phyloP scores from a whole-genome alignment of 1,140 invertebrate species.

The Meloidogyne floridensis region DNA sequence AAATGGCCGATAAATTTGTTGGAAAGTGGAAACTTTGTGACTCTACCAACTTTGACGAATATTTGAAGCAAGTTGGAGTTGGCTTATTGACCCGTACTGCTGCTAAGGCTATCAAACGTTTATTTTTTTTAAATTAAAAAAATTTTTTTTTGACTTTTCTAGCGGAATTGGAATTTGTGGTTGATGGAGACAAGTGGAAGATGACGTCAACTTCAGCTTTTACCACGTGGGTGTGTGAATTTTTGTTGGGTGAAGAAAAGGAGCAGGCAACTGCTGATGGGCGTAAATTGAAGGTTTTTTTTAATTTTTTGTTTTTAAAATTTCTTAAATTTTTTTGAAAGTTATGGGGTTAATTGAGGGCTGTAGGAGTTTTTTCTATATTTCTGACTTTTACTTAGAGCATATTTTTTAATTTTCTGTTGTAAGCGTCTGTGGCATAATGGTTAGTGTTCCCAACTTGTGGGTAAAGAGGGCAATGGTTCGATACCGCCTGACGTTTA shows the following conservation, averaged over 20 bases:
- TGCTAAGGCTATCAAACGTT: slow-evolving; percentile 7
- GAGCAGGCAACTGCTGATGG: slow-evolving; percentile 37
- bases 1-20: slow-evolving; percentile 33
- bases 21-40: slow-evolving; percentile 38
- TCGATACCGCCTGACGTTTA: too few species aligned
- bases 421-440: too few species aligned
- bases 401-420: too few species aligned
- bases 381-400: too few species aligned
- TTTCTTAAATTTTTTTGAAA: too few species aligned
- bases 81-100: slow-evolving; percentile 35
- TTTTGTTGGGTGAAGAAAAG: slow-evolving; percentile 38
- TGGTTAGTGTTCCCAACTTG: too few species aligned
- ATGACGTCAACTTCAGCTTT: slow-evolving; percentile 38
- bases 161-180: slow-evolving; percentile 23
- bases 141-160: not conserved
- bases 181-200: slow-evolving; percentile 42
- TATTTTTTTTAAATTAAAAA: not conserved
- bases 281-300: slow-evolving; percentile 32
- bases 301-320: too few species aligned
- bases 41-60: slow-evolving; percentile 38
- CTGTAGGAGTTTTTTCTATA: too few species aligned
- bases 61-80: slow-evolving; percentile 39
- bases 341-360: too few species aligned
- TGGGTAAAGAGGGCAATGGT: too few species aligned
- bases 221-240: slow-evolving; percentile 32